Conservation (phyloP, 2,888 invertebrate species). For the Drosophila helvetica region DNA sequence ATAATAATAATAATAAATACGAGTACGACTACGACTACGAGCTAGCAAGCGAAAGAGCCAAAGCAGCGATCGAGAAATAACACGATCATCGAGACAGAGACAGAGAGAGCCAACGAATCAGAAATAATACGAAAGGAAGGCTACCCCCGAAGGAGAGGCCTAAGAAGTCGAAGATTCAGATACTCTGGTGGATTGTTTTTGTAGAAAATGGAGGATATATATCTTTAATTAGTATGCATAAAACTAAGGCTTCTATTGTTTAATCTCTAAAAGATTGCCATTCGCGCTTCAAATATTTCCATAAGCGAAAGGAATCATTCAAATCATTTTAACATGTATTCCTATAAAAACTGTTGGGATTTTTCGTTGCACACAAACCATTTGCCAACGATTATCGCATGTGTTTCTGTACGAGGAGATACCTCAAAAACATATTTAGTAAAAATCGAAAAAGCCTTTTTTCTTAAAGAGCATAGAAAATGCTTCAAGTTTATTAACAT, state of each 20-base stretch:
- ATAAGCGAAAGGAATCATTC: too few relatives aligned
- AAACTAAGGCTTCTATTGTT: too few relatives aligned
- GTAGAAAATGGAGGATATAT: too few relatives aligned
- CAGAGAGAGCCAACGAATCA: conserved; percentile 29
- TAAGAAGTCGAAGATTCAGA: background rate
- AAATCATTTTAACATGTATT: too few relatives aligned
- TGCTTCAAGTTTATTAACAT: conserved; percentile 61
- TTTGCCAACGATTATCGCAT: too few relatives aligned
- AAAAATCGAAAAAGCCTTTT: background rate
- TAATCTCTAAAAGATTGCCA: too few relatives aligned
- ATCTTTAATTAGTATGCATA: too few relatives aligned
- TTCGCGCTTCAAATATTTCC: too few relatives aligned
- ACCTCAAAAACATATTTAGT: background rate
- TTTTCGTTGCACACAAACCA: too few relatives aligned
- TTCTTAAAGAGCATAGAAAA: conserved; percentile 28
- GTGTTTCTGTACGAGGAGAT: too few relatives aligned
- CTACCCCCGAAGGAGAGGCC: background rate
- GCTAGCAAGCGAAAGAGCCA: conserved; percentile 23
- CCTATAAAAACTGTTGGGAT: too few relatives aligned
- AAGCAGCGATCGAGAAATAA: conserved; percentile 54
- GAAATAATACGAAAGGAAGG: conserved; percentile 43
- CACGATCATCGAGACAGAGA: conserved; percentile 1
- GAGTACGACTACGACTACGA: background rate
- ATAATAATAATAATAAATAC: conserved; percentile 39
- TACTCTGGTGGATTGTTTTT: background rate